Base-by-base conservation (phyloP, 2,888 invertebrate genomes). In the Polyommatus icarus region DNA sequence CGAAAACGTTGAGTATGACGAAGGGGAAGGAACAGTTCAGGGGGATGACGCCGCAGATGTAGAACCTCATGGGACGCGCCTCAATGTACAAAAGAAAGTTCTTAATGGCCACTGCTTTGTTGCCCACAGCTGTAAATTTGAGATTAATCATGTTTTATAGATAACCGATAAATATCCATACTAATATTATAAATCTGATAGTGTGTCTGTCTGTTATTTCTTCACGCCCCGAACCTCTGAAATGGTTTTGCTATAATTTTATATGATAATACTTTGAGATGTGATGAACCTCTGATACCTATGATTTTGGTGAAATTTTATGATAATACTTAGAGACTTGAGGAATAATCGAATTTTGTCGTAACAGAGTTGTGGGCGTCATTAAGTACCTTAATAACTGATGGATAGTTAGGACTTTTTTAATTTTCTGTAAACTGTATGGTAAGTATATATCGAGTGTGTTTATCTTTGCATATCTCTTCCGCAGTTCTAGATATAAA, bases 11-110 rank as follows among this genome's bases (percentile, higher is more conserved):
- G 29, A 82, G 40, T 0, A 82, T 61, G 12, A 80, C 78, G 8
- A 82, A 73, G 1, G 82, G 82, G 12, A 83, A 78, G 18, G 76
- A 78, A 76, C 80, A 80, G 76, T 83, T 80, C 6, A 83, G 67
- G 1, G 79, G 79, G 8, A 83, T 73, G 20, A 81, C 75, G 24
- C 79, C 79, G 76, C 78, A 81, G 8, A 82, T 50, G 0, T 76
- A 78, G 36, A 81, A 82, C 57, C 78, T 72, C 8, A 83, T 79
- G 1, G 82, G 83, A 0, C 82, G 82, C 6, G 80, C 80, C 1
- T 80, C 80, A 29, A 83, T 79, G 77, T 81, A 83, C 24, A 57
- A 59, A 7, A 81, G 76, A 46, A 81, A 78, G n/a, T 78, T 71
- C 29, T 80, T 77, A 18, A 81, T 76, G 29, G 80, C 80, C 20